Conservation (phyloP, 2,888 invertebrate genomes). For the Ptychoptera contaminata region DNA sequence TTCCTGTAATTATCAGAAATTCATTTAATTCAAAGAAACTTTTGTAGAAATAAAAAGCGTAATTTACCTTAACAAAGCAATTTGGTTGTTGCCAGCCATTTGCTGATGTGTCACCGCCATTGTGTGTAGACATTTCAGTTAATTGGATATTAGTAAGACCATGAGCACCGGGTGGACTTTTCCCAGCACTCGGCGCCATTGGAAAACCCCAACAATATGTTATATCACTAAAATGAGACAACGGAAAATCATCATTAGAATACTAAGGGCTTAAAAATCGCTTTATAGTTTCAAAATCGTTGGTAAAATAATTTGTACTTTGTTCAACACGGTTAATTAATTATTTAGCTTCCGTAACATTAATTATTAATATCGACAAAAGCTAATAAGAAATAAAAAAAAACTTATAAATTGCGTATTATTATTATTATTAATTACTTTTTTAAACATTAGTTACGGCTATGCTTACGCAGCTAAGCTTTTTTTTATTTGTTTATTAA, state of each 20-base stretch:
- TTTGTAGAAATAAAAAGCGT: background rate
- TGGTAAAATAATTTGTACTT: no score
- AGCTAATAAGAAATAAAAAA: no score
- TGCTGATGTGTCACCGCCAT: background rate
- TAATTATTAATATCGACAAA: no score
- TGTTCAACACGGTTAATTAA: no score
- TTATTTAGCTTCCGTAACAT: no score
- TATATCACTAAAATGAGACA: slow-evolving; percentile 1
- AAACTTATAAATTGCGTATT: no score
- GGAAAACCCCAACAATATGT: background rate
- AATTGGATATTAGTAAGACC: background rate
- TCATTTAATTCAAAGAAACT: background rate
- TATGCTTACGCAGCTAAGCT: no score
- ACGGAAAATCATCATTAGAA: background rate
- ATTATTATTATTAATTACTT: no score
- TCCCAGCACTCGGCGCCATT: slow-evolving; percentile 3
- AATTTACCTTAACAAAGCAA: background rate
- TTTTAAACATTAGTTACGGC: no score
- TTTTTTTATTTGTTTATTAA: no score
- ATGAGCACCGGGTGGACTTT: slow-evolving; percentile 2
- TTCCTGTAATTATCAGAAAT: no score
- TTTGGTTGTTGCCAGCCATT: background rate
- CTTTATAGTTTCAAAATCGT: no score
- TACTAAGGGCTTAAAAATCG: background rate
- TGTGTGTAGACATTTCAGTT: background rate